phyloP scores from a whole-genome alignment of 1,140 invertebrate species.

The Macrobrachium nipponense region DNA sequence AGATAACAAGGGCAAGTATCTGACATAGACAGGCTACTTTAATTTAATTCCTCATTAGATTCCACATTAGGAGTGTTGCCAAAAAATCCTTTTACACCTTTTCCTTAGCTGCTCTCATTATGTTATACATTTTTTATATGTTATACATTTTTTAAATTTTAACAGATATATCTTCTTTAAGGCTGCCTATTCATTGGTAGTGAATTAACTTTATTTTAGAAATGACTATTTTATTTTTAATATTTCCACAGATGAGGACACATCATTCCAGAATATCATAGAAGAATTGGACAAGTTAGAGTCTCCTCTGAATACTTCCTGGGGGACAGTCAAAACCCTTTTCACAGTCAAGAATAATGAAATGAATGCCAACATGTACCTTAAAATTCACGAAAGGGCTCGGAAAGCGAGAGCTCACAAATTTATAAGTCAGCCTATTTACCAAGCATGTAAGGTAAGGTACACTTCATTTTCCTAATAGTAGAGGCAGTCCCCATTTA shows the following conservation, averaged over 20 bases:
- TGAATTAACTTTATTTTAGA: neutral
- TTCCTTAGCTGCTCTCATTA: too few relatives aligned
- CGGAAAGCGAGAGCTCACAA: slow-evolving; percentile 75
- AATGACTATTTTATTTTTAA: slow-evolving; percentile 9
- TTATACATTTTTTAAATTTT: too few relatives aligned
- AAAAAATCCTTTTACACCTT: too few relatives aligned
- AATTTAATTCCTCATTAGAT: too few relatives aligned
- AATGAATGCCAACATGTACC: slow-evolving; percentile 82
- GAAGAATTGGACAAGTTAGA: slow-evolving; percentile 80
- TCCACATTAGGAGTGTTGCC: too few relatives aligned
- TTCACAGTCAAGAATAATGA: slow-evolving; percentile 83
- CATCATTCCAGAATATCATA: slow-evolving; percentile 81
- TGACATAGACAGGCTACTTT: too few relatives aligned
- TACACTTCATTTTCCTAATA: neutral
- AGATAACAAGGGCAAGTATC: too few relatives aligned
- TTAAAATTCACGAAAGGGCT: slow-evolving; percentile 80
- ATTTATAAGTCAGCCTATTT: slow-evolving; percentile 78
- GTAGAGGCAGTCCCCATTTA: too few relatives aligned
- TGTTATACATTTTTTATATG: too few relatives aligned
- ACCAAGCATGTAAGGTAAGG: slow-evolving; percentile 75
- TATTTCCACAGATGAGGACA: slow-evolving; percentile 64
- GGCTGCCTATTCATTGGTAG: too few relatives aligned
- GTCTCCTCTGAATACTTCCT: slow-evolving; percentile 82
- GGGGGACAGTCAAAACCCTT: slow-evolving; percentile 85
- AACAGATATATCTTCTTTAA: too few relatives aligned